These are phyloP conservation scores for Chloroceryle aenea DNA, from an alignment of 2,113 vertebrate species.

Conservation along the genomic window DNA sequence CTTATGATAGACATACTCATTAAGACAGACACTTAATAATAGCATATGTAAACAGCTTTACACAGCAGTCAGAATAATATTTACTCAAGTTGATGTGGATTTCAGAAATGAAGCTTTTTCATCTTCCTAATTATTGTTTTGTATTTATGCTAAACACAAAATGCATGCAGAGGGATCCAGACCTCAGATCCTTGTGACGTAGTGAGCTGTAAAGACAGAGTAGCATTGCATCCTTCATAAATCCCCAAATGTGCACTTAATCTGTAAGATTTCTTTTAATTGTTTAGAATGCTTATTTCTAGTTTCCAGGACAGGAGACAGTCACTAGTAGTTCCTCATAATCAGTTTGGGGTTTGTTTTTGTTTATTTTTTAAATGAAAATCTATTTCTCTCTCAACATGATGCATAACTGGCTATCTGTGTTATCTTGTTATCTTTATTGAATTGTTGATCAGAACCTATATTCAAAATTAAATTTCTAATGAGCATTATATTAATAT, in stretches of 20 bases:
- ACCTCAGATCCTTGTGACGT: not conserved
- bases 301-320: not conserved
- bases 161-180: not conserved
- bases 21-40: not conserved
- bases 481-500: not conserved
- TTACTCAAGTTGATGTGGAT: not conserved
- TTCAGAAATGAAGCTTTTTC: not conserved
- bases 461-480: not conserved
- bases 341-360: too few species aligned
- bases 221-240: not conserved
- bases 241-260: not conserved
- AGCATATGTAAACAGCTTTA: not conserved
- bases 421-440: not conserved
- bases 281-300: not conserved
- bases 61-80: not conserved
- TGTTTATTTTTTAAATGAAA: not conserved
- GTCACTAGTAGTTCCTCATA: not conserved
- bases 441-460: not conserved
- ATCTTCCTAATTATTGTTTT: not conserved
- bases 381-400: not conserved
- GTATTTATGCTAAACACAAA: not conserved
- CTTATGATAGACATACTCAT: not conserved
- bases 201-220: not conserved
- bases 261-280: not conserved
- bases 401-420: not conserved